A percentile compares a stretch with the other conserved stretches of the same genome.
Conservation (phyloP, 2,888 invertebrate genomes). For the Tetheella fluctuosa region DNA sequence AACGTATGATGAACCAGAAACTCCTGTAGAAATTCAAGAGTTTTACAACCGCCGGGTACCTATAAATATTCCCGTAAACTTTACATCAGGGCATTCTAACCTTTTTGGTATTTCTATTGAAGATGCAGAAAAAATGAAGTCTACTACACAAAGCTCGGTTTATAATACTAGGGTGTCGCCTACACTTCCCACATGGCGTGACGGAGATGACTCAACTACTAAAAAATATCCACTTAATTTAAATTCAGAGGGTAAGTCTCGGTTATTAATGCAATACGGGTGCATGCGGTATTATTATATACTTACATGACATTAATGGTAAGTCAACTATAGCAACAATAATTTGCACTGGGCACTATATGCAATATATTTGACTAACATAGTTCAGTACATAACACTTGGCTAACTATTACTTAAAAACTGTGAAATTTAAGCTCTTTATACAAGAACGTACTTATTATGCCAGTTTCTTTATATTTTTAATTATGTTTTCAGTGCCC, state of each 20-base stretch:
- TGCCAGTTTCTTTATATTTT: slow-evolving; percentile 6
- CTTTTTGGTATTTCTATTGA: slow-evolving; percentile 86
- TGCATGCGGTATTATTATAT: slow-evolving; percentile 40
- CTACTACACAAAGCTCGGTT: slow-evolving; percentile 77
- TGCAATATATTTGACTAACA: neutral
- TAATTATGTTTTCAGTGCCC: slow-evolving; percentile 57
- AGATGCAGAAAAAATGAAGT: slow-evolving; percentile 81
- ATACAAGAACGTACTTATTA: neutral
- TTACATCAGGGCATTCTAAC: slow-evolving; percentile 86
- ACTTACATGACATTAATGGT: neutral
- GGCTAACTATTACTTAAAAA: neutral
- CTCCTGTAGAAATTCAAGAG: slow-evolving; percentile 52
- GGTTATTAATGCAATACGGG: slow-evolving; percentile 21
- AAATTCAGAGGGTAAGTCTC: slow-evolving; percentile 72
- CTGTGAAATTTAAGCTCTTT: neutral
- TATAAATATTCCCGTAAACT: slow-evolving; percentile 54
- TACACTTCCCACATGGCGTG: slow-evolving; percentile 84
- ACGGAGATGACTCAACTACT: slow-evolving; percentile 69
- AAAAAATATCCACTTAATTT: slow-evolving; percentile 72
- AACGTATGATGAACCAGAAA: slow-evolving; percentile 36
- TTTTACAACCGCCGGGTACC: slow-evolving; percentile 43
- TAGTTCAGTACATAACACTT: neutral
- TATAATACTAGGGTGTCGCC: slow-evolving; percentile 85
- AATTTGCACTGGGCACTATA: neutral
- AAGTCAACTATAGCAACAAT: neutral